phyloP scores from a whole-genome alignment of 2,888 invertebrate genomes.

The Epinotia nisella region DNA sequence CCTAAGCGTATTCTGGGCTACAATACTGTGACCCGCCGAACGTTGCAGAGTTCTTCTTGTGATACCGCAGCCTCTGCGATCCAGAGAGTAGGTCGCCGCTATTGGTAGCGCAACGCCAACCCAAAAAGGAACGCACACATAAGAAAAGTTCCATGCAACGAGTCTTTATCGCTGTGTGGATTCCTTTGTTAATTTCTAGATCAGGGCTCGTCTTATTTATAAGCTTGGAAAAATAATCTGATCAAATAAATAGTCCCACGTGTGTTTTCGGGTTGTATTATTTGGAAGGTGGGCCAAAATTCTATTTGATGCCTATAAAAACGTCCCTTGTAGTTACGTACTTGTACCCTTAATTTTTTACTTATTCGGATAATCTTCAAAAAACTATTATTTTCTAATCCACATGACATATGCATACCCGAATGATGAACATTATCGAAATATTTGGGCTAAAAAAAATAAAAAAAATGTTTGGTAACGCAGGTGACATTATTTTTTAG shows the following conservation, averaged over 20 bases:
- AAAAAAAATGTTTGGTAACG: too few species aligned
- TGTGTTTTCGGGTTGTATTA: neutral
- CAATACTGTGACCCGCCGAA: conserved; percentile 46
- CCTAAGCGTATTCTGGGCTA: conserved; percentile 47
- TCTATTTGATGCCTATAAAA: too few species aligned
- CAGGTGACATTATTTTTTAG: too few species aligned
- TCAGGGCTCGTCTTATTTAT: conserved; percentile 43
- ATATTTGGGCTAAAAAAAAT: too few species aligned
- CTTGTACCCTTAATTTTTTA: too few species aligned
- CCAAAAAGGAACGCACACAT: conserved; percentile 43
- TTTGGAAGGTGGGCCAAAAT: too few species aligned
- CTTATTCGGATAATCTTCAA: too few species aligned
- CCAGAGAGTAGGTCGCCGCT: neutral
- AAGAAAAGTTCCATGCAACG: conserved; percentile 43
- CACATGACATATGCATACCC: too few species aligned
- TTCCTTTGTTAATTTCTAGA: conserved; percentile 47
- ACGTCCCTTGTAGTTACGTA: too few species aligned
- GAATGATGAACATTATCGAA: too few species aligned
- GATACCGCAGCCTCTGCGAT: conserved; percentile 17
- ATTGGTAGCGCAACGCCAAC: conserved; percentile 34
- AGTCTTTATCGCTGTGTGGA: conserved; percentile 33
- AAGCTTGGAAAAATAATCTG: conserved; percentile 13
- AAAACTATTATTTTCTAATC: too few species aligned
- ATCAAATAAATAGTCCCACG: conserved; percentile 14
- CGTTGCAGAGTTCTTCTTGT: conserved; percentile 31